A percentile compares a stretch with the other conserved stretches of the same genome.
Conservation (phyloP, 2,888 invertebrate species). For the Monopis laevigella region DNA sequence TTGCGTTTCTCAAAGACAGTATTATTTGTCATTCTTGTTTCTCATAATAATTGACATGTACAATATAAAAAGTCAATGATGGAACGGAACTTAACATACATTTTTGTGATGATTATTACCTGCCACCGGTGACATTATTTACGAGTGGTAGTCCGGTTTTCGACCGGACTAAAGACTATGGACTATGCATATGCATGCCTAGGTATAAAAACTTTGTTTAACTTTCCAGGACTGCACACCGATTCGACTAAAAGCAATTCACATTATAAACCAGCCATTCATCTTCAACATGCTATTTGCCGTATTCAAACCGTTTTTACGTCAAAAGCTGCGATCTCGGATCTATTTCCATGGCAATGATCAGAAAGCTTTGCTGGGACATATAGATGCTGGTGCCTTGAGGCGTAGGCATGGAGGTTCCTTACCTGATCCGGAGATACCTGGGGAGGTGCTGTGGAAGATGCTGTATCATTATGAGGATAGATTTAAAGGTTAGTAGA, state of each 20-base stretch:
- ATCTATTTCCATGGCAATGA: constrained; percentile 80
- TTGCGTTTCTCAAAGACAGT: too few species aligned
- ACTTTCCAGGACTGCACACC: constrained; percentile 80
- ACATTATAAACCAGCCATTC: constrained; percentile 87
- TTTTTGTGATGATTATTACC: too few species aligned
- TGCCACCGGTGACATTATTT: too few species aligned
- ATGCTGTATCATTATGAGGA: constrained; percentile 74
- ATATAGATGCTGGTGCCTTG: constrained; percentile 67
- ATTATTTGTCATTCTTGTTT: too few species aligned
- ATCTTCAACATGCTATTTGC: constrained; percentile 88
- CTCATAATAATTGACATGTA: too few species aligned
- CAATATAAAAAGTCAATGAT: too few species aligned
- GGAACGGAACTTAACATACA: too few species aligned
- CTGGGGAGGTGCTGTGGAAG: constrained; percentile 72
- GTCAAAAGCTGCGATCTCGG: constrained; percentile 82
- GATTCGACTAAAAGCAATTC: constrained; percentile 83
- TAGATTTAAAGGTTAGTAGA: constrained; percentile 72
- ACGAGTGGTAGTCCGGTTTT: too few species aligned
- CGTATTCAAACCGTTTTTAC: constrained; percentile 87
- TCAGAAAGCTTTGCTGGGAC: constrained; percentile 64
- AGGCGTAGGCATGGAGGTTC: constrained; percentile 74
- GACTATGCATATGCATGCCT: too few species aligned
- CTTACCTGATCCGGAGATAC: constrained; percentile 69
- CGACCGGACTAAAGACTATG: too few species aligned
- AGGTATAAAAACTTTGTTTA: background rate